A percentile compares a stretch with the other conserved stretches of the same genome.
Conservation (phyloP, 2,888 invertebrate genomes). For the Cryptophagus acutangulus region DNA sequence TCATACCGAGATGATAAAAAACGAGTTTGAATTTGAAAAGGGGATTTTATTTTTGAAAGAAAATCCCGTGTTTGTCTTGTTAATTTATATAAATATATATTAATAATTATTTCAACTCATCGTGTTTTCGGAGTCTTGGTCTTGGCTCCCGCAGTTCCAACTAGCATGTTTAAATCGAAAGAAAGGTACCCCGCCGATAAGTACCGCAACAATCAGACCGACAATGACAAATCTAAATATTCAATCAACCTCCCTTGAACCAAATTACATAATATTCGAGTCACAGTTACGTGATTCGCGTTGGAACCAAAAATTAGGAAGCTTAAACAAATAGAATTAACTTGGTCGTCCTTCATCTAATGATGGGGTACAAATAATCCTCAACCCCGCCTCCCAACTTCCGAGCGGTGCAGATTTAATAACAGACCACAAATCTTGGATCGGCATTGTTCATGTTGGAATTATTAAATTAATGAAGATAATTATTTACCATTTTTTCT, state of each 20-base stretch:
- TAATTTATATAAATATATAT: too few species aligned
- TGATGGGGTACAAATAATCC: constrained; percentile 6
- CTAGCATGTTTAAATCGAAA: constrained; percentile 1
- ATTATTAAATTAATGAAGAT: constrained; percentile 8
- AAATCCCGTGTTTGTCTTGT: too few species aligned
- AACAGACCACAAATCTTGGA: constrained; percentile 7
- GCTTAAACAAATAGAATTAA: constrained; percentile 9
- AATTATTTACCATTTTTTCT: constrained; percentile 3
- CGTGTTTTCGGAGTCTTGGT: background rate
- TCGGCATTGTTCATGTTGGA: constrained; percentile 4
- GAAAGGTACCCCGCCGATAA: constrained; percentile 3
- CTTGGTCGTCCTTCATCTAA: constrained; percentile 2
- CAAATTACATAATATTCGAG: too few species aligned
- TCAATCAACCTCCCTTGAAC: constrained; percentile 30
- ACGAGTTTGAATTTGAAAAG: too few species aligned
- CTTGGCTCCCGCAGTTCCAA: constrained; percentile 5
- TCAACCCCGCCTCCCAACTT: constrained; percentile 8
- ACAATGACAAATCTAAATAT: constrained; percentile 35
- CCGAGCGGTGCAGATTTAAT: constrained; percentile 6
- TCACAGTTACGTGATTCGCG: constrained; percentile 6
- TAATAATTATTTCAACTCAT: too few species aligned
- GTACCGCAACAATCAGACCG: constrained; percentile 26
- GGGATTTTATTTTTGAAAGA: too few species aligned
- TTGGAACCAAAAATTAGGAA: constrained; percentile 6
- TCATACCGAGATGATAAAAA: too few species aligned